A percentile compares a stretch with the other conserved stretches of the same genome.
Evolutionary conservation across 2,113 vertebrate genomes (phyloP).

Genomic region (Notechis scutatus): DNA sequence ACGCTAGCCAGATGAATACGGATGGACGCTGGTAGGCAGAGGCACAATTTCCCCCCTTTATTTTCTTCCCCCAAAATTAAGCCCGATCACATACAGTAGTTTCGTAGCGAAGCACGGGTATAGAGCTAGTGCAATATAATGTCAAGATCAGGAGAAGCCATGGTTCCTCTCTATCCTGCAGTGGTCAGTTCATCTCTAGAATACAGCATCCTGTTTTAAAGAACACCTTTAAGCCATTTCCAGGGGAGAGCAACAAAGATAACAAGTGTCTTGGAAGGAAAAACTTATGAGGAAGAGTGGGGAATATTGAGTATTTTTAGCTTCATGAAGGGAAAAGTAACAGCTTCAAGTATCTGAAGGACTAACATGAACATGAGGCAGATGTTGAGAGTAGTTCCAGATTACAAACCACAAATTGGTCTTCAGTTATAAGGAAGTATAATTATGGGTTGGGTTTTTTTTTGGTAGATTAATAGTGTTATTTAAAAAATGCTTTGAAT

Average conservation of each 20-base stretch:
- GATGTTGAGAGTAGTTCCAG: background rate
- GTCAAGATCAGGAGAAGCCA: background rate
- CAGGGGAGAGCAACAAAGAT: background rate
- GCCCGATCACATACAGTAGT: too few relatives aligned
- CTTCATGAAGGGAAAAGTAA: background rate
- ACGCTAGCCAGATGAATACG: too few relatives aligned
- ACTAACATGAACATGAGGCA: background rate
- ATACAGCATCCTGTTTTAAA: background rate
- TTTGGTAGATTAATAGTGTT: background rate
- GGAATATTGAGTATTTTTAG: background rate
- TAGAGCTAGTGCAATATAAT: background rate
- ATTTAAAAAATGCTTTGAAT: background rate
- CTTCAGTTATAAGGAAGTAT: background rate
- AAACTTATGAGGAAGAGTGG: background rate
- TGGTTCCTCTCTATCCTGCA: background rate
- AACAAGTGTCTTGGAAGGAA: background rate
- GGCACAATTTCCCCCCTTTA: too few relatives aligned
- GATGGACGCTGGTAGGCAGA: too few relatives aligned
- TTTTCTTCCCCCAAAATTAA: too few relatives aligned
- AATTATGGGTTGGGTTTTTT: background rate
- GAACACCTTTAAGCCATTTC: background rate
- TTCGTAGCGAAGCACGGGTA: too few relatives aligned
- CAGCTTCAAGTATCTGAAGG: background rate
- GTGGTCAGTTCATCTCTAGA: background rate
- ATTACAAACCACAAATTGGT: background rate